Evolutionary conservation across 2,113 vertebrate species (phyloP), one percentile per base, ranked within the genome.

Genomic region (Ornithorhynchus anatinus): DNA sequence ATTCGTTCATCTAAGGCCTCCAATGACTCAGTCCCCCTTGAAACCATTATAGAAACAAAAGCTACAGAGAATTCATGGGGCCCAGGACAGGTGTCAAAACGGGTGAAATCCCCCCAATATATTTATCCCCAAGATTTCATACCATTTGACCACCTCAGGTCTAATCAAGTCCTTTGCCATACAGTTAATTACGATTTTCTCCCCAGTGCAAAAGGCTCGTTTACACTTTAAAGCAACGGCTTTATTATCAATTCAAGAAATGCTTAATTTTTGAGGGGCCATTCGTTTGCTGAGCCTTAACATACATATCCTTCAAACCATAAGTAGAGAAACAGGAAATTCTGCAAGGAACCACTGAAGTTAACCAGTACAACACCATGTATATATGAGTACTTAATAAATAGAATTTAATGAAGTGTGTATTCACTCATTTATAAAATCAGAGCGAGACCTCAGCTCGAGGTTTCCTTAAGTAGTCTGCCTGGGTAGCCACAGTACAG

Each of bases 371-470:
- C 54, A 33, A 59, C 65, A 31, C n/a, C 60, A 61, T 69, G 32
- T 47, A 23, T 54, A 6, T 22, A 69, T 70, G 20, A 45, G 48
- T 69, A 70, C 17, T 31, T 53, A 63, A 29, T 31, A 27, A 74
- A 69, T 56, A 38, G 37, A 75, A 67, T 69, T 77, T 75, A 45
- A 80, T 75, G 53, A 80, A 77, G 59, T 75, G 48, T 68, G 31
- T 81, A 72, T 73, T 63, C 44, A 67, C 35, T 72, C 77, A 68
- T 54, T 20, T 48, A n/a, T 47, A 77, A 60, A 72, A 80, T 77
- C 70, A 67, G 66, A 77, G 81, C 25, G 58, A 63, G 72, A 67
- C 69, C 78, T 70, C 58, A 43, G 67, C 27, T 81, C 59, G 77
- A 79, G 75, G 69, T 67, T 74, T 80, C 75, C 59, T 58, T 54